These are phyloP conservation scores for Elgaria multicarinata DNA, from an alignment of 2,113 vertebrate species.

Conservation along the genomic window DNA sequence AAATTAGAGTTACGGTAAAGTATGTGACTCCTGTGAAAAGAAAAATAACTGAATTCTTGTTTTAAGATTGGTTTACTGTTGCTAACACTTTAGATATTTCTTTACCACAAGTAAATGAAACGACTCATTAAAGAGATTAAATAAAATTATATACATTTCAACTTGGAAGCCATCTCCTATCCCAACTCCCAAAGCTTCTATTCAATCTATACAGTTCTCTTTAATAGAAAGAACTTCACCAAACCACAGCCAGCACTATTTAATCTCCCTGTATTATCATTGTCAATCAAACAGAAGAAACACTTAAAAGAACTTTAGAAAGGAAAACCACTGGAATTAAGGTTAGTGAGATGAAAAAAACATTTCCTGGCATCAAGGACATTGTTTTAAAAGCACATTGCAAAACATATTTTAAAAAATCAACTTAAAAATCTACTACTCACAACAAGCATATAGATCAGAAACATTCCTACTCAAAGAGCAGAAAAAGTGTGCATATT, in stretches of 20 bases:
- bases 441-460: background rate
- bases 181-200: conserved; percentile 38
- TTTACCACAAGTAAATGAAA: conserved; percentile 15
- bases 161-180: background rate
- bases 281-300: background rate
- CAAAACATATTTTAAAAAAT: background rate
- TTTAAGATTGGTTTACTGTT: background rate
- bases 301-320: background rate
- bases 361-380: background rate
- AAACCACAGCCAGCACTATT: conserved; percentile 39
- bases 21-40: background rate
- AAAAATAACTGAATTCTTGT: background rate
- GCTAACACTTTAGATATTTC: background rate
- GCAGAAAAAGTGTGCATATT: background rate
- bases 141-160: conserved; percentile 37
- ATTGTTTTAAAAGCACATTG: background rate
- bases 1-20: background rate
- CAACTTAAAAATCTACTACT: background rate
- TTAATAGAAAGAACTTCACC: conserved; percentile 5
- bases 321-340: conserved; percentile 37
- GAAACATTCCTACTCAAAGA: background rate
- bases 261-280: rapidly evolving
- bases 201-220: background rate
- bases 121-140: conserved; percentile 15
- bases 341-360: background rate